Percentiles rank a stretch among this genome's conserved stretches.
Evolutionary conservation across 2,797 vertebrate species (phyloP).

Genomic region (Trachurus trachurus): DNA sequence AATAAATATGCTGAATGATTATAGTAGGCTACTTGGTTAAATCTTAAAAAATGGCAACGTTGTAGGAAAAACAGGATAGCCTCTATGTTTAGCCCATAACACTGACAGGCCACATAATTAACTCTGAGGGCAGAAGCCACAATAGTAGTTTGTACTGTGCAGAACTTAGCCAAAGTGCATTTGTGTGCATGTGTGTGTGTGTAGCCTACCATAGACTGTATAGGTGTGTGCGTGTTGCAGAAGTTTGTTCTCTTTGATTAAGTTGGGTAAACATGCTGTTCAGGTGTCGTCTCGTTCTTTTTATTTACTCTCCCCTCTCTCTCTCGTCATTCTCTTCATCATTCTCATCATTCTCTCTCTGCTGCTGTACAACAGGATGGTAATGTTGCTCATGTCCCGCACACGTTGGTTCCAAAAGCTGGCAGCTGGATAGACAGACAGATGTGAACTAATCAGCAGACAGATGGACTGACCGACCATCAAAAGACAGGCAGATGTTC

Average conservation of each 20-base stretch:
- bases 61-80: no score
- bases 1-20: no score
- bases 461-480: constrained; percentile 77
- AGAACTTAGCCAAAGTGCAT: not conserved
- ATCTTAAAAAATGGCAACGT: no score
- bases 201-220: no score
- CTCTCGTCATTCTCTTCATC: constrained; percentile 2
- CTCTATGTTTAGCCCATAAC: no score
- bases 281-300: not conserved
- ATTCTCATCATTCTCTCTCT: constrained; percentile 13
- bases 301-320: constrained; percentile 4
- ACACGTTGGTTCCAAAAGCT: constrained; percentile 54
- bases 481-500: constrained; percentile 68
- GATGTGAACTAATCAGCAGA: constrained; percentile 75
- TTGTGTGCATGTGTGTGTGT: not conserved
- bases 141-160: not conserved
- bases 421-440: constrained; percentile 71
- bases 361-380: constrained; percentile 5
- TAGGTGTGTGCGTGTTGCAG: not conserved
- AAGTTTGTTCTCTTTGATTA: constrained; percentile 12
- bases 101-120: no score
- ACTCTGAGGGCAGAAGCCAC: no score
- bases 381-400: constrained; percentile 40
- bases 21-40: no score
- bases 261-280: constrained; percentile 5